Conservation (phyloP, 2,113 vertebrate genomes). For the Antigone vipio region DNA sequence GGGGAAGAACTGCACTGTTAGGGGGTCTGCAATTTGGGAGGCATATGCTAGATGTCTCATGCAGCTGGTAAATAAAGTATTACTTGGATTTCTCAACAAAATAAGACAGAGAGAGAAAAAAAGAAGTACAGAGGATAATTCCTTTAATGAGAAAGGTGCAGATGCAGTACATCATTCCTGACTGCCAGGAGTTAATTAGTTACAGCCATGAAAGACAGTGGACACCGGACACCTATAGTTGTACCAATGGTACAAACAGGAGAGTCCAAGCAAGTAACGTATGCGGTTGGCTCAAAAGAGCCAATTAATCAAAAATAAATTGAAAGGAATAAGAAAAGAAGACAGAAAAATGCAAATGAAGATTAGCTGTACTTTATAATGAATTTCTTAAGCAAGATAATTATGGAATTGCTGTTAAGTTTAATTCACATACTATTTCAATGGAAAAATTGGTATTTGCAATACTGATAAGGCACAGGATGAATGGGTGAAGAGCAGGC, state of each 20-base stretch:
- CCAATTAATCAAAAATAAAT: slow-evolving; percentile 49
- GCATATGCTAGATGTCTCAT: not conserved
- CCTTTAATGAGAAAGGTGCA: not conserved
- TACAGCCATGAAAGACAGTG: not conserved
- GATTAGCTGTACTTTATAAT: slow-evolving; percentile 47
- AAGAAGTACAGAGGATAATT: not conserved
- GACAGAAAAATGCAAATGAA: slow-evolving; percentile 43
- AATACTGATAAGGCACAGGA: slow-evolving; percentile 22
- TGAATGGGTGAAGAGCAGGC: slow-evolving; percentile 37
- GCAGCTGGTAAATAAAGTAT: slow-evolving; percentile 12
- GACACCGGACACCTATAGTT: not conserved
- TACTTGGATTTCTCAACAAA: not conserved
- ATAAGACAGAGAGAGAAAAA: not conserved
- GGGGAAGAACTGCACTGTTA: not conserved
- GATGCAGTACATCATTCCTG: not conserved
- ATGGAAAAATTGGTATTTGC: slow-evolving; percentile 21
- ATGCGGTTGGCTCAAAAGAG: slow-evolving; percentile 28
- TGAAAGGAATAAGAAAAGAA: slow-evolving; percentile 25
- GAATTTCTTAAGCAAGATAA: slow-evolving; percentile 40
- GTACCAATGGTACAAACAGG: not conserved
- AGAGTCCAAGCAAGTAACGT: not conserved
- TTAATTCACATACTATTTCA: slow-evolving; percentile 30
- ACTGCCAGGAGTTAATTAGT: not conserved
- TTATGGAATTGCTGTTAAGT: slow-evolving; percentile 29
- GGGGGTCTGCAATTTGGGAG: not conserved